Evolutionary conservation across 1,140 invertebrate species (phyloP).

Genomic region (Drosophila subobscura): DNA sequence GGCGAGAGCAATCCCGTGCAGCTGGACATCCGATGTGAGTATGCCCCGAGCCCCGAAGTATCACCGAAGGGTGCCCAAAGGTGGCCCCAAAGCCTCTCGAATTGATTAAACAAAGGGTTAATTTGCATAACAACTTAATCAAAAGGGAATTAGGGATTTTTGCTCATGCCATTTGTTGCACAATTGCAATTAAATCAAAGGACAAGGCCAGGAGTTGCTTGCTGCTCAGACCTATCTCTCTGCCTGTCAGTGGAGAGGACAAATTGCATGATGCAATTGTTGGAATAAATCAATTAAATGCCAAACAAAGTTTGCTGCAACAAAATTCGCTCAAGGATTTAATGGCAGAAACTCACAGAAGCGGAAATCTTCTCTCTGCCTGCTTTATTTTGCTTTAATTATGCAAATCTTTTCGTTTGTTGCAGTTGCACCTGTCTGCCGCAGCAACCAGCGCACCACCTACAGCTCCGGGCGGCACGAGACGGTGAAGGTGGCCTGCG

Average conservation of each 20-base stretch:
- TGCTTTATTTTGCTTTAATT: conserved; percentile 75
- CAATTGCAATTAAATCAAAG: conserved; percentile 42
- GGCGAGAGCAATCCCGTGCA: conserved; percentile 92
- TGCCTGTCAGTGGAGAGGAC: conserved; percentile 13
- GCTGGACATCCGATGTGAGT: conserved; percentile 95
- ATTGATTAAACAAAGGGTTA: conserved; percentile 38
- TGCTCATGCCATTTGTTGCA: conserved; percentile 47
- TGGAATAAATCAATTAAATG: conserved; percentile 55
- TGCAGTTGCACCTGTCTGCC: conserved; percentile 89
- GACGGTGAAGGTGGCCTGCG: conserved; percentile 89
- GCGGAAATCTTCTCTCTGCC: conserved; percentile 32
- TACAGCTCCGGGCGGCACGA: conserved; percentile 92
- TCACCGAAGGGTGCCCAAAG: too few species aligned
- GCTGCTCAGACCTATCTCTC: conserved; percentile 24
- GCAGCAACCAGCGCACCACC: conserved; percentile 86
- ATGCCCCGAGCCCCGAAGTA: conserved; percentile 1
- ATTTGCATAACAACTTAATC: conserved; percentile 65
- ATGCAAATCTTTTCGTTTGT: conserved; percentile 61
- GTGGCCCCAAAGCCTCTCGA: neutral
- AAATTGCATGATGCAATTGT: conserved; percentile 41
- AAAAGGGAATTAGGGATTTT: conserved; percentile 40
- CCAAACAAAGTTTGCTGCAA: conserved; percentile 32
- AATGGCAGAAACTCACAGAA: conserved; percentile 22
- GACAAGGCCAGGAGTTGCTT: conserved; percentile 8
- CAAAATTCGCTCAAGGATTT: conserved; percentile 40